Percentiles rank a stretch among this genome's conserved stretches.
Evolutionary conservation across 2,113 vertebrate genomes (phyloP).

Genomic region (Cavia aperea): DNA sequence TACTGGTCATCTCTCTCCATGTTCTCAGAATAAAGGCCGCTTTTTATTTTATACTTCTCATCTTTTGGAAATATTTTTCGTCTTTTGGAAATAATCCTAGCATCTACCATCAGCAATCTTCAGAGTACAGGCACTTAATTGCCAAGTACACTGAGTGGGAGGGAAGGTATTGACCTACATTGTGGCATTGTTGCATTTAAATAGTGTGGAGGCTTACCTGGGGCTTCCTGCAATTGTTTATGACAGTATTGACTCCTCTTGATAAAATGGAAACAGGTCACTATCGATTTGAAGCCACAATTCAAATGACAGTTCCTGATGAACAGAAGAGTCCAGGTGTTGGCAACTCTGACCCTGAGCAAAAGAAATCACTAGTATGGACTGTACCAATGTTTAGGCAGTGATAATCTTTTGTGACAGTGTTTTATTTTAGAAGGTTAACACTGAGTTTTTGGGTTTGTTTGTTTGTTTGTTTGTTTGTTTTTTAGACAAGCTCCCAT

Average conservation of each 20-base stretch:
- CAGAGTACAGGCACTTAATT: neutral
- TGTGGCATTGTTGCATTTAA: neutral
- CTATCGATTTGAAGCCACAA: conserved; percentile 11
- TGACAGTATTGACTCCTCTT: neutral
- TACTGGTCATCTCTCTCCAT: too few relatives aligned
- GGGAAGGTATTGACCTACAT: conserved; percentile 41
- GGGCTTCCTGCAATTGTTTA: neutral
- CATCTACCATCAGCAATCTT: neutral
- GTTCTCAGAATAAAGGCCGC: too few relatives aligned
- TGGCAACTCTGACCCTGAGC: neutral
- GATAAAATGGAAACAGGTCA: conserved; percentile 15
- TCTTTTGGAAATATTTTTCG: too few relatives aligned
- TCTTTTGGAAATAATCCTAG: too few relatives aligned
- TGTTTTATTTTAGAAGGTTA: neutral
- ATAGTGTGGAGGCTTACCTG: neutral
- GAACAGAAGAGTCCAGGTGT: conserved; percentile 22
- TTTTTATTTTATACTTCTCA: too few relatives aligned
- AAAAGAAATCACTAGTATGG: neutral
- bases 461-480: too few relatives aligned
- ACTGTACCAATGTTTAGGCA: neutral
- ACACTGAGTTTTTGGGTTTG: neutral
- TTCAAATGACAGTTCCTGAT: conserved; percentile 7
- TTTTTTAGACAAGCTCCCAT: neutral
- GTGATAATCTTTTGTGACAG: neutral
- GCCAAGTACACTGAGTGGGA: neutral